Base-by-base conservation (phyloP, 2,113 vertebrate species). In the Solea senegalensis region DNA sequence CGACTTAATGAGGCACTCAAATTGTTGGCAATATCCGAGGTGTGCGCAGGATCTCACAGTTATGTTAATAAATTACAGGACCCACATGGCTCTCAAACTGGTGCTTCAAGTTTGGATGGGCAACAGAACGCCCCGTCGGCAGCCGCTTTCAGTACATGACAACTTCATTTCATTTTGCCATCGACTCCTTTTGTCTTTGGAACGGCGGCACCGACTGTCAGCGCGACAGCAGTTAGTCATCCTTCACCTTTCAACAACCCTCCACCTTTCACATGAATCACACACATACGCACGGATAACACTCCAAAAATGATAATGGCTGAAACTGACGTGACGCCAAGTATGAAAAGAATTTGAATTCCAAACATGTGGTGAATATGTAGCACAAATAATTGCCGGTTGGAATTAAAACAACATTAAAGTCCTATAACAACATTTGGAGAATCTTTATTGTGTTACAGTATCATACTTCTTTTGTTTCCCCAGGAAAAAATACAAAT, bases 341-440 rank as follows among this genome's bases (percentile, higher is more conserved):
- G 9, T 14, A 45, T 21, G 7, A 54, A 73, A 69, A 58, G 21
- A 69, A n/a, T 52, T n/a, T 52, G 15, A 59, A 54, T 48, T 41
- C 5, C 8, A 39, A 3, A 40, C n/a, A n/a, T n/a, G n/a, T n/a
- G n/a, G n/a, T n/a, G n/a, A n/a, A n/a, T n/a, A n/a, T n/a, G n/a
- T n/a, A n/a, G n/a, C n/a, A 21, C 21, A 21, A 21, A 21, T 21
- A 21, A 21, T 21, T 21, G 21, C 21, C 21, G 1, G 21, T 21
- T 21, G 21, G 21, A 21, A 21, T 21, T 21, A 21, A 21, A 21
- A 21, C 21, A 21, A 21, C 21, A 21, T 21, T 21, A 21, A 21
- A 21, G 34, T 34, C 34, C 34, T 6, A 34, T 34, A 2, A 34
- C 34, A 34, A 34, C 3, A 6, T 34, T 34, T 21, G 21, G 21